A percentile compares a stretch with the other conserved stretches of the same genome.
Conservation (phyloP, 2,113 vertebrate species). For the Pterophyllum scalare region DNA sequence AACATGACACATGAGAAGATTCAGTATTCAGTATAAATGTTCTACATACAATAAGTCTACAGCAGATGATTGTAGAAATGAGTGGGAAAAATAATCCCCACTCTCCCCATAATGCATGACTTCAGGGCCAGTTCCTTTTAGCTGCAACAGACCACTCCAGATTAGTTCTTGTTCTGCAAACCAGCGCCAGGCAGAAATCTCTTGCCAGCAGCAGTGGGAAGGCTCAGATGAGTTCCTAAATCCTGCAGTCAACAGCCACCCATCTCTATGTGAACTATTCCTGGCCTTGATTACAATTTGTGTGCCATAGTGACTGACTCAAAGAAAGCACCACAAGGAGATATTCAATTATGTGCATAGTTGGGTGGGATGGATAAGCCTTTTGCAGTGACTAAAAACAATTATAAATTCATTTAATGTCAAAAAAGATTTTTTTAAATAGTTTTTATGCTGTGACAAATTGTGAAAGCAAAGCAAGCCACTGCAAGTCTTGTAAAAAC, state of each 20-base stretch:
- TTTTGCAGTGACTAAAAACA: slow-evolving; percentile 14
- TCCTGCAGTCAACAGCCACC: slow-evolving; percentile 64
- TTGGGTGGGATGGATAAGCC: slow-evolving; percentile 1
- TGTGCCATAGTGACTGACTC: slow-evolving; percentile 51
- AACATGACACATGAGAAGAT: neutral
- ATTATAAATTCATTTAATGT: slow-evolving; percentile 15
- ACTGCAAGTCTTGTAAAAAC: neutral
- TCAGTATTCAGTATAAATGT: neutral
- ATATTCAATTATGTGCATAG: slow-evolving; percentile 55
- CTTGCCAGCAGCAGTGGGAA: slow-evolving; percentile 59
- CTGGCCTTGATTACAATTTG: slow-evolving; percentile 67
- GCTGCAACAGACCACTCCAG: slow-evolving; percentile 63
- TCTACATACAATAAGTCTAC: neutral
- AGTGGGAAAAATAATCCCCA: slow-evolving; percentile 24
- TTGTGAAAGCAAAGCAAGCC: neutral
- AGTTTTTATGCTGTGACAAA: neutral
- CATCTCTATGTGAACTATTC: slow-evolving; percentile 42
- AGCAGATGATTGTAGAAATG: slow-evolving; percentile 27
- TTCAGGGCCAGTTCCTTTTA: slow-evolving; percentile 49
- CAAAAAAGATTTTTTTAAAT: neutral
- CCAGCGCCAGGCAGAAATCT: slow-evolving; percentile 58
- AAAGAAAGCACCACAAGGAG: slow-evolving; percentile 43
- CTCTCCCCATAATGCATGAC: slow-evolving; percentile 49
- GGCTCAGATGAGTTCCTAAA: slow-evolving; percentile 61
- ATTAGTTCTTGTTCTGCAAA: slow-evolving; percentile 75